Evolutionary conservation across 2,797 vertebrate species (phyloP), one percentile per base, ranked within the genome.

Genomic region (Rhincodon typus): DNA sequence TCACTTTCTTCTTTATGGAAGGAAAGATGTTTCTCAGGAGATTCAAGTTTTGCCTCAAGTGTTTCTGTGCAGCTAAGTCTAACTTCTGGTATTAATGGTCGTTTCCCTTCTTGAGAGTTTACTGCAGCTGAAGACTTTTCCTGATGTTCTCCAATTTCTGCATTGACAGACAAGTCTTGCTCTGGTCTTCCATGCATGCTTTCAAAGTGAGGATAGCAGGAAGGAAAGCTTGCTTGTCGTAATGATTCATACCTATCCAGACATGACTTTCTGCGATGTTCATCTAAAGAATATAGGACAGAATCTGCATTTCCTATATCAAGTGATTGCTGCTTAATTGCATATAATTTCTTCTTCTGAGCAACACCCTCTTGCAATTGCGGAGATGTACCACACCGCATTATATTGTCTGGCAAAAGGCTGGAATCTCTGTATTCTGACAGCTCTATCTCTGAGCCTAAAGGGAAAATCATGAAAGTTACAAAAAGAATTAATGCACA

Each of bases 291-390:
- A 96, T 98, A 99, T 96, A 99, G 98, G 96, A 99, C 98, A 96
- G 99, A 99, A 97, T 99, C 99, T 13, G 99, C 98, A 96, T 99
- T 99, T 97, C 98, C 98, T 96, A 99, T 99, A 97, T 99, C 99
- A 97, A 99, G 98, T 97, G 99, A 99, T 97, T 99, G 99, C 97
- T 99, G 99, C 97, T 99, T 99, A 97, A 99, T 99, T 97, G 99
- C 99, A 96, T 99, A 99, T 69, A 99, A 98, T 79, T 98, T 98
- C 97, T 99, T 99, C 98, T 99, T 99, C 97, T 99, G 98, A 97
- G 98, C 98, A 97, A 98, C 98, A 97, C 99, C 98, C 97, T 99
- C 99, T 97, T 99, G 98, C 96, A 98, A 57, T 95, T 95, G 70
- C 57, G 94, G 94, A 95, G 94, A 95, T 72, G 67, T 77, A 53